Conservation (phyloP, 1,140 invertebrate species). For the Neuroterus valhalla region DNA sequence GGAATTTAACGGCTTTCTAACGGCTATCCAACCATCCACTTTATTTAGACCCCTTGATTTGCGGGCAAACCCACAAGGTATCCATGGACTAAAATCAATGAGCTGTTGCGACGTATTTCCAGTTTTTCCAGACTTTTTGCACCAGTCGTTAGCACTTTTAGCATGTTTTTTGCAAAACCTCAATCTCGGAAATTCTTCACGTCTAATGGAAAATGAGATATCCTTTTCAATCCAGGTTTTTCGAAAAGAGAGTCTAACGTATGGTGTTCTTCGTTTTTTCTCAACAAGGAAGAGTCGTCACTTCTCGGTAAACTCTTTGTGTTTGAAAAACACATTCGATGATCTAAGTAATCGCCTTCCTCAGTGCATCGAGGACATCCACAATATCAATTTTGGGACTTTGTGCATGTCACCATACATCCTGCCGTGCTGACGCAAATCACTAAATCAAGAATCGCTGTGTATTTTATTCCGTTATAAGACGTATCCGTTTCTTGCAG, state of each 20-base stretch:
- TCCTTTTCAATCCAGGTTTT: neutral
- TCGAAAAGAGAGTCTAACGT: conserved; percentile 10
- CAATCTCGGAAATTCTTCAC: neutral
- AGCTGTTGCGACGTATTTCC: neutral
- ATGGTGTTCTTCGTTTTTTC: conserved; percentile 10
- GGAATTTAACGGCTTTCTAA: too few relatives aligned
- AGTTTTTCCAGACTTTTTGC: neutral
- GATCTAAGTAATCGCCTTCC: conserved; percentile 7
- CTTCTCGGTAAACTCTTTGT: conserved; percentile 24
- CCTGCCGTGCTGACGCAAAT: conserved; percentile 1
- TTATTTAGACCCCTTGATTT: neutral
- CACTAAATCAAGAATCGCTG: neutral
- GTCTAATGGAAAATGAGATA: conserved; percentile 26
- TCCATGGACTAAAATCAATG: neutral
- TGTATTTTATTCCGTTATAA: neutral
- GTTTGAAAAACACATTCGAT: conserved; percentile 21
- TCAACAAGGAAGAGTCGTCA: conserved; percentile 1
- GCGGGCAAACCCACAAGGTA: conserved; percentile 15
- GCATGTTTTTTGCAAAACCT: conserved; percentile 16
- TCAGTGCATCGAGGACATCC: conserved; percentile 25
- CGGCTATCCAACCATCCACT: too few relatives aligned
- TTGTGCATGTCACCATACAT: neutral
- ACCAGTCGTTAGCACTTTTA: neutral
- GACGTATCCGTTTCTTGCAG: too few relatives aligned
- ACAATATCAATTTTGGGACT: conserved; percentile 1